phyloP scores from a whole-genome alignment of 2,797 vertebrate species.

The Syngnathus acus region DNA sequence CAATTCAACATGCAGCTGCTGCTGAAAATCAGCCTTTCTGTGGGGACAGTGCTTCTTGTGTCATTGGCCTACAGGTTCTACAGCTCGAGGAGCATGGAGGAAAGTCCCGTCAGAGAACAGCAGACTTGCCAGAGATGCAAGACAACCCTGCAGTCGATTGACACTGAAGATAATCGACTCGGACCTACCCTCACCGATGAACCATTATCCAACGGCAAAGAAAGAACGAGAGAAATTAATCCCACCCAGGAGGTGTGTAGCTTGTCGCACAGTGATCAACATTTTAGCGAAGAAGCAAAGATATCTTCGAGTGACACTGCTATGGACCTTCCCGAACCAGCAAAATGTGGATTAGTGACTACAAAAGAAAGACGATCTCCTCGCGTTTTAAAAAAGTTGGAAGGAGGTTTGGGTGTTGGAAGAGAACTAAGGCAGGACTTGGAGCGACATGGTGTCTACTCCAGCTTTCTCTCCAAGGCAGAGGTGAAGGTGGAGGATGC shows the following conservation, averaged over 20 bases:
- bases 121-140: constrained; percentile 28
- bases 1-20: constrained; percentile 82
- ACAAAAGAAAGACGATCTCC: constrained; percentile 58
- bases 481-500: constrained; percentile 79
- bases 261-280: constrained; percentile 12
- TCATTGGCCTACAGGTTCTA: constrained; percentile 79
- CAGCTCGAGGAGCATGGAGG: constrained; percentile 59
- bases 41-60: constrained; percentile 74
- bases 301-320: constrained; percentile 27
- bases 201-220: constrained; percentile 14
- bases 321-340: constrained; percentile 45
- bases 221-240: constrained; percentile 6
- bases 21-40: constrained; percentile 78
- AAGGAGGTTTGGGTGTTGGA: constrained; percentile 64
- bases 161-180: constrained; percentile 2
- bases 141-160: constrained; percentile 13
- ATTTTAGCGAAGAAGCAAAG: constrained; percentile 20
- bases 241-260: neutral
- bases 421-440: constrained; percentile 65
- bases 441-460: constrained; percentile 52
- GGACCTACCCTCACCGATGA: constrained; percentile 6
- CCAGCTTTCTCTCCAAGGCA: constrained; percentile 78
- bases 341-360: constrained; percentile 33
- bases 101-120: constrained; percentile 7
- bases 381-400: constrained; percentile 64